Evolutionary conservation across 2,797 vertebrate species (phyloP), one percentile per base, ranked within the genome.

Genomic region (Pseudomugil tenellus): DNA sequence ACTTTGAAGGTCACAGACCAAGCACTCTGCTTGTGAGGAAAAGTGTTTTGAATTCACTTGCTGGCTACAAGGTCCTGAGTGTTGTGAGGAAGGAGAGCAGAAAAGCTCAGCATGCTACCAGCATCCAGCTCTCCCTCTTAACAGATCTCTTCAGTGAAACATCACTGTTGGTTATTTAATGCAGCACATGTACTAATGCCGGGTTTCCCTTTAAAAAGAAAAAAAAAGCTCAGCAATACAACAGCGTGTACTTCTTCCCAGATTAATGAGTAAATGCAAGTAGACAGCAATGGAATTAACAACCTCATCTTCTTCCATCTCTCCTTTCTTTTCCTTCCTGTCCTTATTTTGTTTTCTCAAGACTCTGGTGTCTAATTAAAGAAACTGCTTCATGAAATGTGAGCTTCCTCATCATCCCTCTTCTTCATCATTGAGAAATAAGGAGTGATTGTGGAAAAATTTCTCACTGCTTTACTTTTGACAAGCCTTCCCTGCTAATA

Each of bases 221-320:
- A 81, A 92, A 90, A 91, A 84, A 91, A 84, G 84, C 87, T 90
- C 79, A 58, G 82, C 83, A 87, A 91, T 87, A 93, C 91, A 92
- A 91, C 90, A 90, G 86, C 84, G 87, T 81, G 81, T 77, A 79
- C 84, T 84, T 88, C 13, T 62, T 79, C 83, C 79, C 85, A 94
- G 93, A 94, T 93, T 93, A 94, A 94, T 92, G 92, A 94, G 89
- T 80, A 92, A 93, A 95, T 93, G 92, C 89, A 88, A 93, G 84
- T 89, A 88, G 94, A 94, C 93, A 94, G 93, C 87, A 51, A 62
- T 74, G 86, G 91, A 93, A 94, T 94, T 93, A 94, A 93, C 90
- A 90, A 85, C 86, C 88, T 87, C 82, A 81, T 89, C 84, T 84
- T 73, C 84, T 72, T 84, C 80, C 80, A 60, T 73, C 70, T 77